A percentile compares a stretch with the other conserved stretches of the same genome.
Evolutionary conservation across 2,113 vertebrate species (phyloP).

Genomic region (Lasiurus borealis): DNA sequence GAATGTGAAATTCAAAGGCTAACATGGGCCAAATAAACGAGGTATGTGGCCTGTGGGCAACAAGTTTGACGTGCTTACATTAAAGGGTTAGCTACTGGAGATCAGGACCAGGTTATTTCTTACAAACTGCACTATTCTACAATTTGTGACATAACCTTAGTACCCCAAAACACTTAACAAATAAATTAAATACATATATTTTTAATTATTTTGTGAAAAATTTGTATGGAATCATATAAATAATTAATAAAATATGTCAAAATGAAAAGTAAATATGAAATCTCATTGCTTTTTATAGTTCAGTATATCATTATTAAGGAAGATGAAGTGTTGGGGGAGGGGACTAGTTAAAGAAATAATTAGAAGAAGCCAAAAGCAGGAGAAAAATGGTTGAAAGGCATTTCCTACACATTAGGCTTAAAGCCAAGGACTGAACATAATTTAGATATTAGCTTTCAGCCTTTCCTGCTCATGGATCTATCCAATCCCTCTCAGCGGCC

Average conservation of each 20-base stretch:
- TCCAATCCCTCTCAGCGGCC: not conserved
- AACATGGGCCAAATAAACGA: no score
- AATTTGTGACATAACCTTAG: not conserved
- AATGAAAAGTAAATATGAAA: not conserved
- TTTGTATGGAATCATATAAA: not conserved
- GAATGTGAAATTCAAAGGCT: no score
- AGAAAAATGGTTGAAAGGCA: not conserved
- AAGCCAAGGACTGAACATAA: rapidly evolving
- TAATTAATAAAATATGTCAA: not conserved
- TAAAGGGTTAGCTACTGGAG: rapidly evolving
- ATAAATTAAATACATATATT: not conserved
- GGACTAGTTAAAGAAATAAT: no score
- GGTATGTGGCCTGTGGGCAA: no score
- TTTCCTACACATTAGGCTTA: rapidly evolving
- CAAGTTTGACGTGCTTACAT: no score
- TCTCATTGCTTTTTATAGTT: not conserved
- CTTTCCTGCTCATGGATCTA: not conserved
- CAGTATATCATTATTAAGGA: not conserved
- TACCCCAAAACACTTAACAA: not conserved
- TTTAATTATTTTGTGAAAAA: not conserved
- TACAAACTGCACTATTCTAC: not conserved
- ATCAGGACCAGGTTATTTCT: not conserved
- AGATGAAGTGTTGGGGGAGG: not conserved
- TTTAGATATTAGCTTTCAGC: not conserved
- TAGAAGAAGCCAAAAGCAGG: not conserved